Evolutionary conservation across 2,888 invertebrate genomes (phyloP), one percentile per base, ranked within the genome.

Genomic region (Steinernema scapterisci): DNA sequence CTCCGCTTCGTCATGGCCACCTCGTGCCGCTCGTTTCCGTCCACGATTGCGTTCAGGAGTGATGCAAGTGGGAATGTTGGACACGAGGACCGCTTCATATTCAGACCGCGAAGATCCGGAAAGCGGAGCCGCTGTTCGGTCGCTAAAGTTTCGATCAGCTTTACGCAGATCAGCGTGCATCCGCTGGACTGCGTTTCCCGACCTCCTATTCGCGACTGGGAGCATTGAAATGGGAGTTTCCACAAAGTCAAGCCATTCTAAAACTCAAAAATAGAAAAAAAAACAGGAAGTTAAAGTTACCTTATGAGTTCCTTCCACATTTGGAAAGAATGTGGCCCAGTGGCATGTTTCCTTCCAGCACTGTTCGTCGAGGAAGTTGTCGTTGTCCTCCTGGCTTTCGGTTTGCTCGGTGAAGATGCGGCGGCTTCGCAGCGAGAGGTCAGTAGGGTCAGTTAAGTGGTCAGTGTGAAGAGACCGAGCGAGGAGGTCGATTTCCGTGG

Each of bases 161-260:
- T 79, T 11, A 79, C 54, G n/a, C 77, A 73, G 38, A 82, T 82
- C 44, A 81, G 46, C 19, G 80, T 80, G 52, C 82, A 82, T 6
- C 81, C 82, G 71, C 76, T 78, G 6, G 82, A 82, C 16, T 77
- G 70, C 9, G 75, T 70, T 31, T 74, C 74, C 27, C 79, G 72
- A 16, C 80, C 80, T 21, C 78, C 77, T 2, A 82, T 73, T 9
- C 81, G 78, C 13, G 82, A 81, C 72, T 82, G 82, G 3, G 81
- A 80, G 19, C 21, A 63, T 3, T 27, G 31, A 31, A 31, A 63
- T 5, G 63, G 63, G 31, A 63, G 16, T 5, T 6, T 25, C 63
- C 63, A 63, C 31, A 63, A n/a, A 9, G 63, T 63, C 63, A 63
- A 13, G 5, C 63, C 63, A 2, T 63, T 16, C 63, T 63, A 13